Percentiles rank a stretch among this genome's conserved stretches.
Evolutionary conservation across 1,140 invertebrate species (phyloP).

Genomic region (Rhopalosiphum padi): DNA sequence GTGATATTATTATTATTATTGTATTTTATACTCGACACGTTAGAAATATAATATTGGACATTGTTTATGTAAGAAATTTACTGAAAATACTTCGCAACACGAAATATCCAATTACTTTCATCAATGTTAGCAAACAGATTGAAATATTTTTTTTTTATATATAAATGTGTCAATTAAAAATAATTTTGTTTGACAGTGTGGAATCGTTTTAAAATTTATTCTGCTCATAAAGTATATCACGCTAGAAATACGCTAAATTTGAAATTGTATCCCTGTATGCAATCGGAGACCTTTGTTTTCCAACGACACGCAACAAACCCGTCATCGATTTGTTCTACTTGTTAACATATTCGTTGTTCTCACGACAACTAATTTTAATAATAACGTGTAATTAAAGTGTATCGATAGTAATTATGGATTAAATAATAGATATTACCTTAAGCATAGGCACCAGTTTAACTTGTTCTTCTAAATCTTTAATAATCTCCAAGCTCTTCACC

Average conservation of each 20-base stretch:
- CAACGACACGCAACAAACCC: background rate
- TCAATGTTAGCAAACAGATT: background rate
- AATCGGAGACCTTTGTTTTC: background rate
- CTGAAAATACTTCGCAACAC: background rate
- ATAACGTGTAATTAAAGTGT: background rate
- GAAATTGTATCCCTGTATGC: background rate
- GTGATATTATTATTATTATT: background rate
- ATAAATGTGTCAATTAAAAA: background rate
- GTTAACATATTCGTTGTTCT: background rate
- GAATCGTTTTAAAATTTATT: background rate
- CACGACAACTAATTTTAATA: background rate
- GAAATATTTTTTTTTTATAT: background rate
- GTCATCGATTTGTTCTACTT: background rate
- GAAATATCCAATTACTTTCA: background rate
- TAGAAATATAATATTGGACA: background rate
- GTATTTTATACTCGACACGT: background rate
- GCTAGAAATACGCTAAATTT: background rate
- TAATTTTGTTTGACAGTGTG: constrained; percentile 17
- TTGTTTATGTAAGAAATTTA: background rate
- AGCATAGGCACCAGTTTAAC: constrained; percentile 83
- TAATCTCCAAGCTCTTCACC: constrained; percentile 77
- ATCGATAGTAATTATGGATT: background rate
- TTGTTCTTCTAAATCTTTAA: constrained; percentile 83
- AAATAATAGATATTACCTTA: constrained; percentile 66
- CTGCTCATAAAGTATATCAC: background rate